Percentiles rank a stretch among this genome's conserved stretches.
These are phyloP conservation scores for Platycheirus rosarum DNA, from an alignment of 2,888 invertebrate genomes.

Conservation along the genomic window DNA sequence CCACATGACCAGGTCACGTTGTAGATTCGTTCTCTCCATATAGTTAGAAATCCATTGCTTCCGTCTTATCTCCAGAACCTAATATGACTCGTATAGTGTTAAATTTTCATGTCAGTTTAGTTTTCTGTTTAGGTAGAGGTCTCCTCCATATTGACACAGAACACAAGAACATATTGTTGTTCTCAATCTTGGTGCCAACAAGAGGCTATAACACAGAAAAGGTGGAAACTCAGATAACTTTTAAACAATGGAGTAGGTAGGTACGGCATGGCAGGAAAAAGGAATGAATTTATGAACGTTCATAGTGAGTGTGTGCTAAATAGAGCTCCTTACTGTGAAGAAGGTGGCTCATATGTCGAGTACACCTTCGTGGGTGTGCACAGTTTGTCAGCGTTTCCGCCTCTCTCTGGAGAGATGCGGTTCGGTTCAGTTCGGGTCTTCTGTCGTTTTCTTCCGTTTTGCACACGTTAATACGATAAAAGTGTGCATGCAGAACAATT, in stretches of 20 bases:
- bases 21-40: constrained; percentile 31
- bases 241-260: constrained; percentile 49
- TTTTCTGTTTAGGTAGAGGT: background rate
- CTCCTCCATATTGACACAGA: constrained; percentile 43
- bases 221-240: constrained; percentile 50
- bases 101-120: constrained; percentile 30
- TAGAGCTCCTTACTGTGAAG: constrained; percentile 12
- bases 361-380: constrained; percentile 35
- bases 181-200: constrained; percentile 47
- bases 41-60: constrained; percentile 31
- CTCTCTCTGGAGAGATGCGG: constrained; percentile 54
- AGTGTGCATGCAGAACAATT: constrained; percentile 24
- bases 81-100: constrained; percentile 10
- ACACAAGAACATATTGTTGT: constrained; percentile 6
- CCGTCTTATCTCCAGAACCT: constrained; percentile 44
- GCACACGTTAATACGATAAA: constrained; percentile 33
- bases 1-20: constrained; percentile 31
- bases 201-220: constrained; percentile 57
- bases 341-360: constrained; percentile 17
- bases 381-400: constrained; percentile 56
- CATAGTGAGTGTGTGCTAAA: constrained; percentile 2
- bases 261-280: too few species aligned
- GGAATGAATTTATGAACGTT: constrained; percentile 43
- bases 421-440: background rate
- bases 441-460: constrained; percentile 39